A percentile compares a stretch with the other conserved stretches of the same genome.
These are phyloP conservation scores for Protonemura montana DNA, from an alignment of 2,888 invertebrate genomes.

Conservation along the genomic window DNA sequence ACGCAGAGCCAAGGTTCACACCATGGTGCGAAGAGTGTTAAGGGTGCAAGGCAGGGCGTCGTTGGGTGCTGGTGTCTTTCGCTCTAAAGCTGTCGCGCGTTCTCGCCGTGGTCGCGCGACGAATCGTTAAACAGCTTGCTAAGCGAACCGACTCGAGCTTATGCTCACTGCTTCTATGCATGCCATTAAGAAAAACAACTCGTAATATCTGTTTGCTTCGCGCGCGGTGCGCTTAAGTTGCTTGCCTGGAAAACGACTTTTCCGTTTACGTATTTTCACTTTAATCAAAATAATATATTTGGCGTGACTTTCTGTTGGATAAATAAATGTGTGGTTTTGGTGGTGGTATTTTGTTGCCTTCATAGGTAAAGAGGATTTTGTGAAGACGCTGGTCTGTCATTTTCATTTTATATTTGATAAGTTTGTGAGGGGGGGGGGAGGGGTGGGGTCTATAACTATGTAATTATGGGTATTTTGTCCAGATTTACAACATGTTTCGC, in stretches of 20 bases:
- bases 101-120: neutral
- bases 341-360: too few relatives aligned
- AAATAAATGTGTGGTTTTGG: neutral
- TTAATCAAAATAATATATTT: neutral
- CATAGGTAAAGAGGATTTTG: too few relatives aligned
- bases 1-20: neutral
- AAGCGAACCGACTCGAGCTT: neutral
- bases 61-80: neutral
- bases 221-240: neutral
- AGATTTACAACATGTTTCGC: too few relatives aligned
- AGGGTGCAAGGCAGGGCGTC: neutral
- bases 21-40: neutral
- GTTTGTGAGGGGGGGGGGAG: too few relatives aligned
- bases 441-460: too few relatives aligned
- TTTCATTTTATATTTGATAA: too few relatives aligned
- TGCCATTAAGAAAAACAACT: slow-evolving; percentile 12
- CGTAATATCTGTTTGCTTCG: neutral
- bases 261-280: slow-evolving; percentile 7
- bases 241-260: slow-evolving; percentile 10
- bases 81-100: neutral
- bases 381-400: too few relatives aligned
- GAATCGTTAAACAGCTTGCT: slow-evolving; percentile 28
- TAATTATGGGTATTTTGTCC: too few relatives aligned
- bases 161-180: neutral
- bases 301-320: neutral